A percentile compares a stretch with the other conserved stretches of the same genome.
phyloP scores from a whole-genome alignment of 2,888 invertebrate species.

The Lycia hirtaria region DNA sequence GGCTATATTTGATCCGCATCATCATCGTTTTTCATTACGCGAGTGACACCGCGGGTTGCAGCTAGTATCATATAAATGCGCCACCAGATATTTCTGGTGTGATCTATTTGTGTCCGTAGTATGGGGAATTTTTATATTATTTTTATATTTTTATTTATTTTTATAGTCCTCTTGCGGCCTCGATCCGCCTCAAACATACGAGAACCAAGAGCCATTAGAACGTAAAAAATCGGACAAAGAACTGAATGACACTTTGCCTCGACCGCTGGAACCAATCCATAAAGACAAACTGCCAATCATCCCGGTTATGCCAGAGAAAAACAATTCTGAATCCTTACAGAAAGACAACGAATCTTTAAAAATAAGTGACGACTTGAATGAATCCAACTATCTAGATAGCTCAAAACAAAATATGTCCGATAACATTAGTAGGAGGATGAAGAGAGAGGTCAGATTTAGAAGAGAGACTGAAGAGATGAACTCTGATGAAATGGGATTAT shows the following conservation, averaged over 20 bases:
- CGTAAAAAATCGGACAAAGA: slow-evolving; percentile 68
- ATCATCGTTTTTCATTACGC: no score
- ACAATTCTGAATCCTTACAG: slow-evolving; percentile 60
- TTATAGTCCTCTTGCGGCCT: slow-evolving; percentile 72
- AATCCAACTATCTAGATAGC: slow-evolving; percentile 63
- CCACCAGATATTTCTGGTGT: no score
- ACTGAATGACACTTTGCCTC: slow-evolving; percentile 65
- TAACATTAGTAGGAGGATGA: slow-evolving; percentile 47
- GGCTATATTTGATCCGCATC: no score
- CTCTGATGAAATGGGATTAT: slow-evolving; percentile 69
- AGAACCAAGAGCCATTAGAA: slow-evolving; percentile 73
- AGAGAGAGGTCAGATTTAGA: slow-evolving; percentile 62
- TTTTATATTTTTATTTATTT: neutral
- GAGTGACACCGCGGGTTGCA: no score
- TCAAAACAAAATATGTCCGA: slow-evolving; percentile 65
- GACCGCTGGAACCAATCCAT: slow-evolving; percentile 56
- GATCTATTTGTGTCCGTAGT: neutral
- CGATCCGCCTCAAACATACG: slow-evolving; percentile 72
- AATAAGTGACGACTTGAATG: slow-evolving; percentile 62
- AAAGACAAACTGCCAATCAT: slow-evolving; percentile 65
- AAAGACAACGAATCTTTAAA: slow-evolving; percentile 65
- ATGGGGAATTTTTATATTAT: neutral
- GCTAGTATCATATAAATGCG: no score
- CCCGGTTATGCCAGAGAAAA: slow-evolving; percentile 65
- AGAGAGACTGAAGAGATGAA: slow-evolving; percentile 49